These are phyloP conservation scores for Lysandra bellargus DNA, from an alignment of 2,888 invertebrate genomes.

Conservation along the genomic window DNA sequence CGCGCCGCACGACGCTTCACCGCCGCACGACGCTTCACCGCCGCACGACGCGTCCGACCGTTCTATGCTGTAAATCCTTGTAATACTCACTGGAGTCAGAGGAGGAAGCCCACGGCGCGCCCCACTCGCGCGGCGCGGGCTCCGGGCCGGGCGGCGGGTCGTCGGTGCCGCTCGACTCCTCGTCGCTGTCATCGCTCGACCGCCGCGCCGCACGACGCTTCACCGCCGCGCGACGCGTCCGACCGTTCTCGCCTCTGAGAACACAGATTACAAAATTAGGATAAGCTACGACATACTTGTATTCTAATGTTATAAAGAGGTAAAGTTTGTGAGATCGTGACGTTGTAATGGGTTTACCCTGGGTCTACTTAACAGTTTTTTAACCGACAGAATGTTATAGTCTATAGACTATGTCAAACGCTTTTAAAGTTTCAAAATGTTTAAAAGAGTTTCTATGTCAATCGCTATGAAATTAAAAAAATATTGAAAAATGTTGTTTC, in stretches of 20 bases:
- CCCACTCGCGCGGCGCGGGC: constrained; percentile 76
- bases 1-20: constrained; percentile 67
- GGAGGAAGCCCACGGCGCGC: constrained; percentile 77
- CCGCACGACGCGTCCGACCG: no score
- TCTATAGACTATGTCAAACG: no score
- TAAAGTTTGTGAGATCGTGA: no score
- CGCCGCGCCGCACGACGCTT: constrained; percentile 68
- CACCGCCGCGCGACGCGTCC: constrained; percentile 61
- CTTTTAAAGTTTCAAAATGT: no score
- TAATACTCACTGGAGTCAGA: constrained; percentile 65
- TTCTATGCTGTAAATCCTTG: background rate
- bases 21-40: constrained; percentile 37
- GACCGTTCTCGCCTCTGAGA: constrained; percentile 56
- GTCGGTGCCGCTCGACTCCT: constrained; percentile 73
- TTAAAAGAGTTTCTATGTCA: no score
- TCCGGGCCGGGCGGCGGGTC: constrained; percentile 73
- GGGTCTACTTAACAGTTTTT: no score
- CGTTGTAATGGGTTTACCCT: no score
- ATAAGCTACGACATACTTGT: no score
- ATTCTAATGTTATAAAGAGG: no score
- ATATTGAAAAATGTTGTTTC: no score
- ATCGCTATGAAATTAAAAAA: no score
- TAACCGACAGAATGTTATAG: no score
- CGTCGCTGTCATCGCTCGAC: constrained; percentile 74
- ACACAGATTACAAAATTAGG: background rate